Base-by-base conservation (phyloP, 2,797 vertebrate genomes). In the Australoheros facetus region DNA sequence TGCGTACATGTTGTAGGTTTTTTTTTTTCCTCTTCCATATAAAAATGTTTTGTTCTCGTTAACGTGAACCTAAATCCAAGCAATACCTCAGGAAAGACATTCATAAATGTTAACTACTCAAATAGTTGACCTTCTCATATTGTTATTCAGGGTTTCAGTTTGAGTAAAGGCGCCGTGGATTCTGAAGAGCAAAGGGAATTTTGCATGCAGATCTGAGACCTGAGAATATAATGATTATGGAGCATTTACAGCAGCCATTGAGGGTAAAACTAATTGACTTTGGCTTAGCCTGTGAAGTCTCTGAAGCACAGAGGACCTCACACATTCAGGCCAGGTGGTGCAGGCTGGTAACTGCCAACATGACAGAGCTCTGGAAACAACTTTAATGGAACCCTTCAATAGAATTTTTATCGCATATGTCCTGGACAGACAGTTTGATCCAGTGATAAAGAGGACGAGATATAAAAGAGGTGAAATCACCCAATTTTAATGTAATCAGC, bases 241-340 rank as follows among this genome's bases (percentile, higher is more conserved):
- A 75, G n/a, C 77, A 70, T 71, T 88, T 75, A 75, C 78, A 71
- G 84, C 51, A 75, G 73, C 73, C 57, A 71, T 70, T 70, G 59
- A 77, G 55, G 39, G 56, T 80, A 70, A 80, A 87, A 87, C 56
- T 76, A 83, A 88, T 76, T 83, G 81, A 86, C 69, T 83, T 77
- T 83, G 81, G 83, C 82, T 84, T 57, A 66, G 54, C 75, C 73
- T 77, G 26, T 48, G 16, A 73, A 79, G 32, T 88, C 66, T 79
- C 74, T 57, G 48, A 70, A 73, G 84, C 79, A 59, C 69, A 66
- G 56, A 77, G 79, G 71, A 59, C 76, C 85, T 85, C 75, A 80
- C 85, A 81, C 53, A 64, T 79, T 83, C 76, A 84, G 76, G 73
- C 78, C 84, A 89, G 84, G 75, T 82, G 83, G 45, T 86, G 79